These are phyloP conservation scores for Mycteria americana DNA, from an alignment of 2,797 vertebrate genomes.

Conservation along the genomic window DNA sequence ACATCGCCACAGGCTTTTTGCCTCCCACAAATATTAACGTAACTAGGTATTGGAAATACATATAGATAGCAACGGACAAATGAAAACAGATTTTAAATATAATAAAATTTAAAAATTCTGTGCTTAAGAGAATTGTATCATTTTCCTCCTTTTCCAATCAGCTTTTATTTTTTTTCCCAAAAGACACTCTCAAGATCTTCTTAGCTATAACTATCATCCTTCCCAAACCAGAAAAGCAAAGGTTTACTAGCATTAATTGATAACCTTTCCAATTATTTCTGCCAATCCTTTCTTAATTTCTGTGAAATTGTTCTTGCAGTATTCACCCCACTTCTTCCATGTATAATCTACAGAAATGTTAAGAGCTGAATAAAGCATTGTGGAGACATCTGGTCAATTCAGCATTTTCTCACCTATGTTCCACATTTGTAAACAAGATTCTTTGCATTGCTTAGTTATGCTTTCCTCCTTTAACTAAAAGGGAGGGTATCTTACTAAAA, in stretches of 20 bases:
- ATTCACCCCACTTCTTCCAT: not conserved
- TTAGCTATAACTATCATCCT: not conserved
- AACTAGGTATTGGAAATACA: not conserved
- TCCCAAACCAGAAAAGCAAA: not conserved
- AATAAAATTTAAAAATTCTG: not conserved
- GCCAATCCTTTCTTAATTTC: not conserved
- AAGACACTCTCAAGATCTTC: not conserved
- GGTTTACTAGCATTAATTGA: not conserved
- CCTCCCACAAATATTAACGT: not conserved
- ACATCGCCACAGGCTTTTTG: not conserved
- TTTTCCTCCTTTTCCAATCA: not conserved
- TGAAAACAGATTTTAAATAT: not conserved
- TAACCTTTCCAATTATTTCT: not conserved
- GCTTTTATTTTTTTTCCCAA: not conserved
- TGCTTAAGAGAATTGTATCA: not conserved
- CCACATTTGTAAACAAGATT: not conserved
- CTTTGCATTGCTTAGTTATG: not conserved
- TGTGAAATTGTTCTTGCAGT: not conserved
- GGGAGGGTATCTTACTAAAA: not conserved
- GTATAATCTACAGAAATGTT: not conserved
- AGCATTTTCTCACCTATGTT: not conserved
- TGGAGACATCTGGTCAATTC: not conserved
- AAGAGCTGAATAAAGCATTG: not conserved
- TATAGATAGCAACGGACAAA: not conserved
- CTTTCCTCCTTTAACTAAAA: not conserved